Percentiles rank a stretch among this genome's conserved stretches.
Evolutionary conservation across 1,140 invertebrate species (phyloP).

Genomic region (Drosophila repleta): DNA sequence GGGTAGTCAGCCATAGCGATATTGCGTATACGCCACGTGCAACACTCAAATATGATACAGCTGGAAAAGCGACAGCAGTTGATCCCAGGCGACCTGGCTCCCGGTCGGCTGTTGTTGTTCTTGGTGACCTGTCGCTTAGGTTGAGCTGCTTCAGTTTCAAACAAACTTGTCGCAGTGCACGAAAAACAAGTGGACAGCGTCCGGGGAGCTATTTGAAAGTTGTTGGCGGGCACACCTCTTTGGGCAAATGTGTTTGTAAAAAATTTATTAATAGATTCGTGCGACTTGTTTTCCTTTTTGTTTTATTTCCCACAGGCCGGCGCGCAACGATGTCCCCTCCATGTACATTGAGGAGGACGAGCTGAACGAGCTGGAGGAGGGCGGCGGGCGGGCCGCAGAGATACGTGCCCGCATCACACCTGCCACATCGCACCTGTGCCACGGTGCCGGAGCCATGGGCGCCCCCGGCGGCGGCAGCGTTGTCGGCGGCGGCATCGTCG

Average conservation of each 20-base stretch:
- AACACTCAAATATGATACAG: constrained; percentile 3
- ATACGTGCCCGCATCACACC: constrained; percentile 71
- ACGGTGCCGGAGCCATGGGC: constrained; percentile 12
- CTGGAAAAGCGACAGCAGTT: constrained; percentile 34
- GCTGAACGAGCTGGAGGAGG: constrained; percentile 78
- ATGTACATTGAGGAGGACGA: constrained; percentile 84
- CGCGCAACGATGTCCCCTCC: constrained; percentile 82
- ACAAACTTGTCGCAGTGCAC: constrained; percentile 26
- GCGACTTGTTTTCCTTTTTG: constrained; percentile 41
- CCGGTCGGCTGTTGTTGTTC: neutral
- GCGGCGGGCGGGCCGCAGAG: constrained; percentile 65
- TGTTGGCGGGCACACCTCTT: constrained; percentile 14
- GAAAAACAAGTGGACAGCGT: constrained; percentile 25
- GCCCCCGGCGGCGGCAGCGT: constrained; percentile 6
- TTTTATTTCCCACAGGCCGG: constrained; percentile 61
- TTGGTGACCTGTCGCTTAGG: constrained; percentile 37
- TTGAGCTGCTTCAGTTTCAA: constrained; percentile 13
- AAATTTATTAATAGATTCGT: constrained; percentile 69
- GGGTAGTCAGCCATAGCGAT: neutral
- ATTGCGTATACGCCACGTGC: constrained; percentile 50
- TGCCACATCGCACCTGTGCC: constrained; percentile 62
- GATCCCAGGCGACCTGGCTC: constrained; percentile 20
- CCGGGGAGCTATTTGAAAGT: constrained; percentile 70
- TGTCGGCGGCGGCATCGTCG: constrained; percentile 55
- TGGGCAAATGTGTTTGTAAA: constrained; percentile 21